Percentiles rank a stretch among this genome's conserved stretches.
phyloP scores from a whole-genome alignment of 2,888 invertebrate species.

The Lithophane socia region DNA sequence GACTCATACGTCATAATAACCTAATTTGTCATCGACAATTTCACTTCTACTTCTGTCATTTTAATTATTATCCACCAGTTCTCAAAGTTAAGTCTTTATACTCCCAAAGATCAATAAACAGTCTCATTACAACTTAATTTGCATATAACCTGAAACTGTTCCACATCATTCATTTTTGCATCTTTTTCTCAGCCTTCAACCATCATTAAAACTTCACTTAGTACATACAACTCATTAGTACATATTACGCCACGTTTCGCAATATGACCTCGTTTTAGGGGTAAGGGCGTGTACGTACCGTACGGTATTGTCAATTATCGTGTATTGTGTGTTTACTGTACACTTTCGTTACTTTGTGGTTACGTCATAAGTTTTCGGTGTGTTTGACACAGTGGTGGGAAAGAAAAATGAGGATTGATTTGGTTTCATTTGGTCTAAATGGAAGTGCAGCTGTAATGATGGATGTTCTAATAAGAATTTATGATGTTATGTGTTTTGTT shows the following conservation, averaged over 20 bases:
- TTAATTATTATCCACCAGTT: background rate
- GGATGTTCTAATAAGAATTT: no score
- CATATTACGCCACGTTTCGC: conserved; percentile 51
- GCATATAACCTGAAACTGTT: background rate
- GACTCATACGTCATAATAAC: no score
- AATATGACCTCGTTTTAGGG: conserved; percentile 50
- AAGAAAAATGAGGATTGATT: background rate
- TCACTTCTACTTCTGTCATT: background rate
- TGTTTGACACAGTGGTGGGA: background rate
- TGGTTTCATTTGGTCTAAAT: no score
- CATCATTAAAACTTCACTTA: conserved; percentile 37
- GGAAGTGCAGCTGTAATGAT: no score
- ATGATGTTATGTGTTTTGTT: no score
- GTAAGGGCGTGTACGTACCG: conserved; percentile 40
- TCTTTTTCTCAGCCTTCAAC: conserved; percentile 45
- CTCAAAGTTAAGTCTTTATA: background rate
- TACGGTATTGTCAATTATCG: conserved; percentile 47
- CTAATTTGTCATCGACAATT: background rate
- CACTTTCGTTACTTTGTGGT: conserved; percentile 54
- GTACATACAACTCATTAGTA: conserved; percentile 39
- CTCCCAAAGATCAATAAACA: conserved; percentile 1
- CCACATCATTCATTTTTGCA: background rate
- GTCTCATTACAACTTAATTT: background rate
- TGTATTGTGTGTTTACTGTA: conserved; percentile 44
- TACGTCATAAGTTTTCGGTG: conserved; percentile 23